Base-by-base conservation (phyloP, 2,797 vertebrate genomes). In the Peromyscus aztecus region DNA sequence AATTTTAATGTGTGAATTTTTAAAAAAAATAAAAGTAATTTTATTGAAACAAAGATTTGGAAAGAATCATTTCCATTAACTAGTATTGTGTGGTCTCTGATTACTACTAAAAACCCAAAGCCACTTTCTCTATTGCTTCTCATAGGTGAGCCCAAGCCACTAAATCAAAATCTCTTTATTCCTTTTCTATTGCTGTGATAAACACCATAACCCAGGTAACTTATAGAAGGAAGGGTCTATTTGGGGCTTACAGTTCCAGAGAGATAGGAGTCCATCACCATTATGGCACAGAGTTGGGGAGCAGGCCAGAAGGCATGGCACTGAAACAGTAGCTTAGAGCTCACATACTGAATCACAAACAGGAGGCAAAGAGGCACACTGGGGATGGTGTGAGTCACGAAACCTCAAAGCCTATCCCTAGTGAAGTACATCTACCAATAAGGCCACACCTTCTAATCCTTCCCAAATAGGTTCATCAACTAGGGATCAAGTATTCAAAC, bases 1-100 rank as follows among this genome's bases (percentile, higher is more conserved):
- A 81, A 91, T 91, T 91, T 96, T 94, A 75, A 78, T 96, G 84
- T 97, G 37, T 97, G 59, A 67, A 75, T 82, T 73, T 94, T 97
- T 88, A 21, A 19, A 97, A 97, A 83, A 86, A 83, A 67, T 98
- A 97, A 98, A 98, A 91, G 5, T 82, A 83, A 80, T 78, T 97
- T 97, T 94, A 76, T 94, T 95, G 73, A 21, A 91, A n/a, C 46
- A 96, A 80, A 92, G 88, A 94, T 78, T 67, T 89, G 73, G 17
- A 82, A 61, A 81, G 49, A 81, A 21, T 96, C 27, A 90, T 95
- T 97, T 96, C 12, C 12, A 69, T 96, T 94, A 93, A 69, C 11
- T 89, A 82, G 24, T 96, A 61, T 94, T 87, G 61, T 93, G 29
- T 90, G 21, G 23, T 87, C 61, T 97, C 88, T 90, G 34, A 89